Evolutionary conservation across 2,888 invertebrate genomes (phyloP), one percentile per base, ranked within the genome.

Genomic region (Leucoptera coffeella): DNA sequence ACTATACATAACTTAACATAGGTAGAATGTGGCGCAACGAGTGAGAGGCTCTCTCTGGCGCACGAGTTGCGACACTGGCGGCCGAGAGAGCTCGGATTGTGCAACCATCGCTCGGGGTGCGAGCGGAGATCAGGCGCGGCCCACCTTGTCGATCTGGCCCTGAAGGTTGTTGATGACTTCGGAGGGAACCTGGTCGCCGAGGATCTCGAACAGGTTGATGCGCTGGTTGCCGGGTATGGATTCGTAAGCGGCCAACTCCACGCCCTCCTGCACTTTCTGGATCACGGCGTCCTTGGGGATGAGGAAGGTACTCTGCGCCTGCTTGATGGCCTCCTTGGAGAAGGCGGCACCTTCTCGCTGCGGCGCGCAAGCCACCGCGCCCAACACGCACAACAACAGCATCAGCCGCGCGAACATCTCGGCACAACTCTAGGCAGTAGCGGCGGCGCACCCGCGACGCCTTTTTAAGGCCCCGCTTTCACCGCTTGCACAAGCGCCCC

Each of bases 101-200:
- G n/a, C n/a, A n/a, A n/a, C n/a, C n/a, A n/a, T n/a, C n/a, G n/a
- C n/a, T n/a, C n/a, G n/a, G n/a, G n/a, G n/a, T n/a, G n/a, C n/a
- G n/a, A n/a, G n/a, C n/a, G 26, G 26, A 6, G 23, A 2, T 37
- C 51, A 58, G 45, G 78, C 76, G 39, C 73, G 76, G 39, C 89
- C 89, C 42, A 90, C 82, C 59, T 85, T 81, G 55, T 90, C 88
- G 42, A 90, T 82, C 61, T 89, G 89, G 28, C 79, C 65, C 52
- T 90, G 89, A 33, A 90, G 75, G 61, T 90, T 90, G 73, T 82
- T 86, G 51, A 90, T 85, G 20, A 90, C 90, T 64, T 90, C 90
- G 23, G 82, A 79, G 6, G 90, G 90, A 33, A 90, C 82, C 53
- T 87, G 85, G 49, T 85, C 87, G 6, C 88, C 88, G 30, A 90